phyloP scores from a whole-genome alignment of 64 coral and sea anemone genomes.

The Montipora efflorescens region DNA sequence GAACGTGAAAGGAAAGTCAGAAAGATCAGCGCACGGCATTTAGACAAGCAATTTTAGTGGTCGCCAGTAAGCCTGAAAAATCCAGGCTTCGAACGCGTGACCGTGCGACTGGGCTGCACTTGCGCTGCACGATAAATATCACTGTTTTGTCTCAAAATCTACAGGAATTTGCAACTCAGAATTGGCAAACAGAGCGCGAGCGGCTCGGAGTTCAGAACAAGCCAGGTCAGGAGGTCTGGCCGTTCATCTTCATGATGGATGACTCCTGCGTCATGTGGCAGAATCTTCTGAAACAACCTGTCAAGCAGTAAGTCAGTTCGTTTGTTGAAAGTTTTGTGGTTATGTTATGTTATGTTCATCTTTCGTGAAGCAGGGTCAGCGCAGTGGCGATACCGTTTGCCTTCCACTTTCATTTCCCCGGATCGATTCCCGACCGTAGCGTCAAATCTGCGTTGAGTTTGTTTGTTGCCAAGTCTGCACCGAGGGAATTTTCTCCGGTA shows the following conservation, averaged over 20 bases:
- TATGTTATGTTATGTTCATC: neutral
- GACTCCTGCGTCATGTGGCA: constrained; percentile 99
- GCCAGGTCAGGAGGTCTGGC: constrained; percentile 79
- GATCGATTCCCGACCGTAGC: no score
- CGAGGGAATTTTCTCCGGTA: no score
- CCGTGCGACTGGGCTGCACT: no score
- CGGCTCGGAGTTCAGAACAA: constrained; percentile 72
- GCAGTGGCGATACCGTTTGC: neutral
- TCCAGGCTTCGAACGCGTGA: no score
- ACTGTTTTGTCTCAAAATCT: neutral
- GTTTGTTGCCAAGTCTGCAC: no score
- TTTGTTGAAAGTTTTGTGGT: neutral
- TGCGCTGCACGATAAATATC: neutral
- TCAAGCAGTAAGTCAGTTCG: constrained; percentile 23
- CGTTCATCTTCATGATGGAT: constrained; percentile 94
- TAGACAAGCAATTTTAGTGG: no score
- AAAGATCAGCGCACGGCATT: no score
- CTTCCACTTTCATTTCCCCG: no score
- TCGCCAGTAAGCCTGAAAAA: no score
- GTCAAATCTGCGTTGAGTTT: no score
- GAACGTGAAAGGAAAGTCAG: no score
- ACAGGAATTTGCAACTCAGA: constrained; percentile 97
- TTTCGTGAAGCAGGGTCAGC: neutral
- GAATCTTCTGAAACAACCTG: constrained; percentile 73
- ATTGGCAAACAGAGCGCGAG: constrained; percentile 78